phyloP scores from a whole-genome alignment of 1,140 invertebrate species.

The Vollenhovia emeryi region DNA sequence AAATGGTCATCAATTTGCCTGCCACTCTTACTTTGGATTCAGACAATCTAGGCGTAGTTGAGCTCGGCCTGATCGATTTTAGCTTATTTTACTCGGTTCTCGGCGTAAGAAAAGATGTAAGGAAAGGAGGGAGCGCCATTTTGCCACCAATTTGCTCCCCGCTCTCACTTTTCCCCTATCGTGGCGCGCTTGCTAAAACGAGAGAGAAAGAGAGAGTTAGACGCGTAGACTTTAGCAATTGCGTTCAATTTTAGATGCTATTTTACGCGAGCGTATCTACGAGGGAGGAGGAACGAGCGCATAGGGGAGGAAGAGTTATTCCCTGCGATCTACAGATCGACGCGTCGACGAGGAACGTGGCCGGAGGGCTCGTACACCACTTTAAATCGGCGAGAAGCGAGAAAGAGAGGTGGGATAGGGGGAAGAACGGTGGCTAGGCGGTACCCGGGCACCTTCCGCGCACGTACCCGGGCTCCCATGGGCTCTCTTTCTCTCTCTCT shows the following conservation, averaged over 20 bases:
- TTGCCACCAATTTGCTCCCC: slow-evolving; percentile 21
- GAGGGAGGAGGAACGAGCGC: not conserved
- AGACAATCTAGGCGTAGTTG: not conserved
- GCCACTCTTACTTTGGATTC: not conserved
- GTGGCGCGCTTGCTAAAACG: not conserved
- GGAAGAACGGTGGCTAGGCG: slow-evolving; percentile 49
- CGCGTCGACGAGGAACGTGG: slow-evolving; percentile 37
- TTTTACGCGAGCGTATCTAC: slow-evolving; percentile 28
- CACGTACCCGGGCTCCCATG: slow-evolving; percentile 33
- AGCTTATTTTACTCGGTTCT: not conserved
- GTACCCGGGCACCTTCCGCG: slow-evolving; percentile 5
- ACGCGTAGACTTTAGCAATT: slow-evolving; percentile 23
- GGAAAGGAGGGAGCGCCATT: slow-evolving; percentile 18
- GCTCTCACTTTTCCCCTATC: slow-evolving; percentile 25
- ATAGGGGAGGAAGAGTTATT: slow-evolving; percentile 24
- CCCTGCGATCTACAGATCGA: slow-evolving; percentile 34
- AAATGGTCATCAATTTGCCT: slow-evolving; percentile 34
- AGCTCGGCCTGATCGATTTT: not conserved
- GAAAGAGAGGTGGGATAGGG: not conserved
- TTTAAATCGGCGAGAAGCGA: slow-evolving; percentile 48
- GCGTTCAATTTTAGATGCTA: slow-evolving; percentile 40
- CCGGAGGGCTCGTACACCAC: slow-evolving; percentile 40
- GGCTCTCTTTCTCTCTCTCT: slow-evolving; percentile 6
- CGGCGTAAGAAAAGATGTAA: not conserved
- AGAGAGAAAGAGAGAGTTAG: slow-evolving; percentile 3